Conservation (phyloP, 2,888 invertebrate genomes). For the Pollenia labialis region DNA sequence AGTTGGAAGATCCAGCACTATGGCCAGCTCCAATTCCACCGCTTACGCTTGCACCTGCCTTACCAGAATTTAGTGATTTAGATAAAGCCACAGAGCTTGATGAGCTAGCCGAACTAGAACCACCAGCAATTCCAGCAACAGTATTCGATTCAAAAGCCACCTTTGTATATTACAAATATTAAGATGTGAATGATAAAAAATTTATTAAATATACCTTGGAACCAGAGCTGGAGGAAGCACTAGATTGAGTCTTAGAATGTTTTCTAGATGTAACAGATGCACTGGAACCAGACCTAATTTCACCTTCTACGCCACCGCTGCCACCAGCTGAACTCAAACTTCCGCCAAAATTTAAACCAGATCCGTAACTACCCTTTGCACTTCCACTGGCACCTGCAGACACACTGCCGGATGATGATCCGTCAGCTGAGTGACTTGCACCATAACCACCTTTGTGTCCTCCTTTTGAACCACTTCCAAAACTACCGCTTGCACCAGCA, state of each 20-base stretch:
- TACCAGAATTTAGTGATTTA: no score
- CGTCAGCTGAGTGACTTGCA: background rate
- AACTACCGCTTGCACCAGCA: background rate
- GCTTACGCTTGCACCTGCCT: background rate
- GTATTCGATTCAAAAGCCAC: no score
- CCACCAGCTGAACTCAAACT: no score
- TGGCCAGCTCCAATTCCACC: slow-evolving; percentile 15
- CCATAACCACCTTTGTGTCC: background rate
- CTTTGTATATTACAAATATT: no score
- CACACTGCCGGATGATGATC: slow-evolving; percentile 4
- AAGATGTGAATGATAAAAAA: background rate
- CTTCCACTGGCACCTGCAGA: background rate
- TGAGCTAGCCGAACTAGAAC: background rate
- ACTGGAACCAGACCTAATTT: slow-evolving; percentile 2
- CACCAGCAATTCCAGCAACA: background rate
- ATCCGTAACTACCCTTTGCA: background rate
- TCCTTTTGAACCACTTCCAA: background rate
- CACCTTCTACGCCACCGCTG: background rate
- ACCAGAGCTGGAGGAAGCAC: slow-evolving; percentile 15
- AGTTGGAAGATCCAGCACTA: background rate
- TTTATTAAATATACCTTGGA: background rate
- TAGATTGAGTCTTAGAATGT: no score
- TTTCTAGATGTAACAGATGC: background rate
- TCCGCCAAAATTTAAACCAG: no score
- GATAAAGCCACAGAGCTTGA: background rate